These are phyloP conservation scores for Cactoblastis cactorum DNA, from an alignment of 2,888 invertebrate genomes.

Conservation along the genomic window DNA sequence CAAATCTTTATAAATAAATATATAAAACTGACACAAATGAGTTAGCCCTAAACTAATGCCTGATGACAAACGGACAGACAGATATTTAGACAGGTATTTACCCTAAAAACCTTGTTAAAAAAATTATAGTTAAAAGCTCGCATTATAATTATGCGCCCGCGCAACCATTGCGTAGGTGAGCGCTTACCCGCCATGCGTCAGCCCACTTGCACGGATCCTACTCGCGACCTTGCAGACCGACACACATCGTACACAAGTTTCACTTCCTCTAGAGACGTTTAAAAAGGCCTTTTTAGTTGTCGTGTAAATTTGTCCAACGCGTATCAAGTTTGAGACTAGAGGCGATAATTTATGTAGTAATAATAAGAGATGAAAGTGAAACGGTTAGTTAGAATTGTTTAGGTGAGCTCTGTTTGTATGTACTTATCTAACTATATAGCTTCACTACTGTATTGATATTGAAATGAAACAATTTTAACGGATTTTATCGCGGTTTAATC, in stretches of 20 bases:
- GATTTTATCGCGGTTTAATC: too few species aligned
- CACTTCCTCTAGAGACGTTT: constrained; percentile 58
- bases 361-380: constrained; percentile 9
- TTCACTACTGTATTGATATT: too few species aligned
- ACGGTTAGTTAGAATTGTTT: background rate
- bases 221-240: constrained; percentile 72
- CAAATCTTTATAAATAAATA: too few species aligned
- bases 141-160: constrained; percentile 27
- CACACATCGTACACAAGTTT: constrained; percentile 72
- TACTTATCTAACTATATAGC: too few species aligned
- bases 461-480: too few species aligned
- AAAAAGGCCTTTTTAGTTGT: constrained; percentile 19
- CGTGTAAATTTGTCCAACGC: constrained; percentile 3
- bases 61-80: too few species aligned
- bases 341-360: constrained; percentile 9
- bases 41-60: too few species aligned
- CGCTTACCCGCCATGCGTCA: constrained; percentile 34
- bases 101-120: too few species aligned
- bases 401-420: background rate
- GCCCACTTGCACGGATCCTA: constrained; percentile 73
- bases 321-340: background rate
- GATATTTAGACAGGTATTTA: too few species aligned
- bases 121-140: constrained; percentile 13
- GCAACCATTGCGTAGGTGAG: background rate
- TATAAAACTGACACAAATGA: too few species aligned